Evolutionary conservation across 2,113 vertebrate genomes (phyloP).

Genomic region (Edolisoma coerulescens): DNA sequence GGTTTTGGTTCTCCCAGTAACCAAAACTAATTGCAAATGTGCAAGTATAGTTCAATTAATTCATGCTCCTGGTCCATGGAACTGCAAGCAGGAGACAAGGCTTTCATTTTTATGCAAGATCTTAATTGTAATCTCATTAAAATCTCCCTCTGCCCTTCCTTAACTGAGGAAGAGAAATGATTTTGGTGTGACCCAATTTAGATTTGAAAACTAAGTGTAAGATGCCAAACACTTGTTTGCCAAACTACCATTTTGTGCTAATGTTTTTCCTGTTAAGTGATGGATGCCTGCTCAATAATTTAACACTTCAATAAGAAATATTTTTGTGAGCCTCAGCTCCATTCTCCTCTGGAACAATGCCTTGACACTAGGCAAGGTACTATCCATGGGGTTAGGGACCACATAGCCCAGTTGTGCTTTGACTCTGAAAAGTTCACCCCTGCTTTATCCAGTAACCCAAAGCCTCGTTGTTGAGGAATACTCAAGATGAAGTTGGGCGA

Average conservation of each 20-base stretch:
- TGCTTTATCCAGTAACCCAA: neutral
- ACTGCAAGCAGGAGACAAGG: neutral
- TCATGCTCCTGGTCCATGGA: neutral
- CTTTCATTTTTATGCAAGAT: neutral
- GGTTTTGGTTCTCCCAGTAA: neutral
- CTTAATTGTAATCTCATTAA: neutral
- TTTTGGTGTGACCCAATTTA: neutral
- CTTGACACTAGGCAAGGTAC: neutral
- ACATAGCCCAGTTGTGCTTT: rapidly evolving
- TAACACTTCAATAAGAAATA: neutral
- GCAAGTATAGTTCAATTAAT: neutral
- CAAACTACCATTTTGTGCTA: neutral
- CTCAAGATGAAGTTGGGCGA: neutral
- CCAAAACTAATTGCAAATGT: neutral
- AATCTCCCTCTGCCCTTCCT: neutral
- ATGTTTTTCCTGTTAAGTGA: neutral
- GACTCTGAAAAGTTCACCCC: neutral
- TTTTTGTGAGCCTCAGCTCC: neutral
- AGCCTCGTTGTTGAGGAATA: neutral
- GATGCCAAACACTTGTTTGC: neutral
- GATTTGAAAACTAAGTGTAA: neutral
- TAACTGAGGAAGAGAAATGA: neutral
- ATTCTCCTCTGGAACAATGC: neutral
- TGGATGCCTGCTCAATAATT: neutral
- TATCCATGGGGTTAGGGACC: neutral